A percentile compares a stretch with the other conserved stretches of the same genome.
These are phyloP conservation scores for Philaenus spumarius DNA, from an alignment of 1,140 invertebrate species.

Conservation along the genomic window DNA sequence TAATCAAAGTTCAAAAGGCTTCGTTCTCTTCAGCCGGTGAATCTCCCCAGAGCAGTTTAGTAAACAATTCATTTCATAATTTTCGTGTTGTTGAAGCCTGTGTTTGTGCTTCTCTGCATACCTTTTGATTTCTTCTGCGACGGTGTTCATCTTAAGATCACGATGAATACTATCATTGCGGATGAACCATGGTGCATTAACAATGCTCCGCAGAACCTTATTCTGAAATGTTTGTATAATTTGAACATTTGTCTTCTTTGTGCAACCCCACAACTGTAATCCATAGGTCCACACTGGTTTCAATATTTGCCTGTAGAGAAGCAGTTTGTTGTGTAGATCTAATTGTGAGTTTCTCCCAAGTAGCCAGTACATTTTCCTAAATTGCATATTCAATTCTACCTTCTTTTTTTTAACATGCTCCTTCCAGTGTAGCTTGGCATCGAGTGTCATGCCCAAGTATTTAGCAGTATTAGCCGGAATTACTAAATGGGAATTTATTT, in stretches of 20 bases:
- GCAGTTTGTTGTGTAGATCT: slow-evolving; percentile 15
- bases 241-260: too few species aligned
- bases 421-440: slow-evolving; percentile 18
- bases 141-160: too few species aligned
- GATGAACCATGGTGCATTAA: neutral
- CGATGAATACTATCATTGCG: neutral
- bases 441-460: slow-evolving; percentile 31
- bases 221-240: neutral
- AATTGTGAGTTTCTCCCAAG: slow-evolving; percentile 21
- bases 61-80: too few species aligned
- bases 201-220: neutral
- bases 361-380: slow-evolving; percentile 24
- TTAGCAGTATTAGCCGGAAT: slow-evolving; percentile 7
- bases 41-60: too few species aligned
- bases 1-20: too few species aligned
- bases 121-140: too few species aligned
- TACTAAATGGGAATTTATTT: neutral
- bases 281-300: neutral
- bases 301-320: slow-evolving; percentile 21
- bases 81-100: too few species aligned
- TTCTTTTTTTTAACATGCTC: slow-evolving; percentile 19
- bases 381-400: slow-evolving; percentile 19
- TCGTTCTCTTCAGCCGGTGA: too few species aligned
- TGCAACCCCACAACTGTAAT: neutral
- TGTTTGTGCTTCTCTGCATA: too few species aligned